Conservation (phyloP, 2,797 vertebrate genomes). For the Nannoperca obscura region DNA sequence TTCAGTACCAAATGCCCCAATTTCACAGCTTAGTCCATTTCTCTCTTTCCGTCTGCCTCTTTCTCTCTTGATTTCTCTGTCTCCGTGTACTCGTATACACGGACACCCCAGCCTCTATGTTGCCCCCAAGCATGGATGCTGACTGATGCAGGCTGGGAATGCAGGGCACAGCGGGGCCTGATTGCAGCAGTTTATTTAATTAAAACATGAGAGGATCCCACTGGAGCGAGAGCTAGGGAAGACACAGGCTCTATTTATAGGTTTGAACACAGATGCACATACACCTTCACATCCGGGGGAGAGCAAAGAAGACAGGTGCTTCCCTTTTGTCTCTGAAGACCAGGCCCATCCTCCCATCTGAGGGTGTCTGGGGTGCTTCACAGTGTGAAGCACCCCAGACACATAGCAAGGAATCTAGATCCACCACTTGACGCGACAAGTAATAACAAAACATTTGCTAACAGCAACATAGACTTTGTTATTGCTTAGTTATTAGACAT, state of each 20-base stretch:
- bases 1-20: constrained; percentile 69
- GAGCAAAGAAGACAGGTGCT: constrained; percentile 73
- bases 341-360: constrained; percentile 30
- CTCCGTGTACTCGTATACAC: constrained; percentile 48
- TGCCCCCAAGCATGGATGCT: constrained; percentile 69
- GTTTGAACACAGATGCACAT: constrained; percentile 63
- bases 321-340: constrained; percentile 61
- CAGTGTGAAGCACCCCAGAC: constrained; percentile 15
- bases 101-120: constrained; percentile 48
- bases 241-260: constrained; percentile 82
- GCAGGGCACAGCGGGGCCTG: constrained; percentile 80
- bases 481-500: neutral
- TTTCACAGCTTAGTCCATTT: constrained; percentile 52
- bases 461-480: neutral
- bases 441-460: neutral
- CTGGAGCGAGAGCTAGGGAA: constrained; percentile 70
- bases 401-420: neutral
- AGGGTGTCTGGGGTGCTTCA: constrained; percentile 39
- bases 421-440: neutral
- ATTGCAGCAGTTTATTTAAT: constrained; percentile 84
- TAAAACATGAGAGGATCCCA: constrained; percentile 84
- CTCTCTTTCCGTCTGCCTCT: constrained; percentile 3
- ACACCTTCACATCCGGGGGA: constrained; percentile 60
- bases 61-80: constrained; percentile 28
- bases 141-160: constrained; percentile 73